Evolutionary conservation across 1,140 invertebrate species (phyloP), one percentile per base, ranked within the genome.

Genomic region (Caerostris darwini): DNA sequence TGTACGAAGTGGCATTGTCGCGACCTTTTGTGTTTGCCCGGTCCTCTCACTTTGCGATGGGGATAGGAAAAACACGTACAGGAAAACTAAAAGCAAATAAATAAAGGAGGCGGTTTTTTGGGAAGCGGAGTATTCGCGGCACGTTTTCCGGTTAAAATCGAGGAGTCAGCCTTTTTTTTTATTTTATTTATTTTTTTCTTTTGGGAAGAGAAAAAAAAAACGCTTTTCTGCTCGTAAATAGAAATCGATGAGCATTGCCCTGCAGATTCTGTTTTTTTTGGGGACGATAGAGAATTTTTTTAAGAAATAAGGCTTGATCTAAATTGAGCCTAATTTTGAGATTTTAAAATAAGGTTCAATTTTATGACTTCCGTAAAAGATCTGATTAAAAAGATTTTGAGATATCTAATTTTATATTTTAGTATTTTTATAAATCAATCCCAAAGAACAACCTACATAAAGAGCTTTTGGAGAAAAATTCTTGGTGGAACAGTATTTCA

Each of bases 91-190:
- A 88, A 88, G 86, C 86, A 88, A 88, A 88, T 88, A 88, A 88
- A 88, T 88, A 88, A 64, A 56, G 86, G 85, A 64, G 19, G 61
- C 61, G 61, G 86, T 64, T n/a, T 57, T 34, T 34, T 57, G 59
- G 59, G 88, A 19, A 64, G 59, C 64, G 34, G 17, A 34, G 83
- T n/a, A 93, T 93, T 86, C 92, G 17, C 7, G 14, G 83, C 92
- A 93, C 92, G 92, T 93, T 93, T 87, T 87, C 64, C 64, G 57
- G 82, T 87, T 93, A 93, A 93, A 93, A 86, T 93, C 58, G 83
- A 93, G 83, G 83, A 93, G 92, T 93, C 92, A 93, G 92, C 92
- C 82, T 59, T n/a, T 67, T 92, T 91, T 59, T 67, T 87, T 64
- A 4, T 14, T 17, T 6, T 50, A 10, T 90, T 10, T 58, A 14